Evolutionary conservation across 2,113 vertebrate genomes (phyloP).

Genomic region (Nycticorax nycticorax): DNA sequence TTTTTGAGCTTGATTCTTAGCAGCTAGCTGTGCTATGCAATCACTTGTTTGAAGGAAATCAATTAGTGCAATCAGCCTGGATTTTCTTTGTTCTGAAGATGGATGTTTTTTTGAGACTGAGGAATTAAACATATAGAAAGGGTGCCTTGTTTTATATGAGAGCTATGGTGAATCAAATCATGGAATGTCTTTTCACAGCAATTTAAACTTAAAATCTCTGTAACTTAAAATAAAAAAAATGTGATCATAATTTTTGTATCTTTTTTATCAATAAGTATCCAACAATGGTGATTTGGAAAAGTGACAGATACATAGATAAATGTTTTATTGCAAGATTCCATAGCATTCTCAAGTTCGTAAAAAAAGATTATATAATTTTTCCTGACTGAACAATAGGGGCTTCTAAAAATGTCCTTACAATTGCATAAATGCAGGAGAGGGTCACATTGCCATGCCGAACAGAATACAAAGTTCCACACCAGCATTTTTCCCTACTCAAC

Average conservation of each 20-base stretch:
- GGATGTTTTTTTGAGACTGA: not conserved
- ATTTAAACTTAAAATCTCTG: not conserved
- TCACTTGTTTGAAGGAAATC: slow-evolving; percentile 24
- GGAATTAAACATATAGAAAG: not conserved
- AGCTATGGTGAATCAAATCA: not conserved
- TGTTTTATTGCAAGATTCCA: not conserved
- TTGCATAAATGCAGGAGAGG: not conserved
- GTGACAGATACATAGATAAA: not conserved
- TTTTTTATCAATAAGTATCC: not conserved
- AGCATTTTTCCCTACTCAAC: not conserved
- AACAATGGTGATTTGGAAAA: not conserved
- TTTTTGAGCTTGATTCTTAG: not conserved
- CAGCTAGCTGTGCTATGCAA: not conserved
- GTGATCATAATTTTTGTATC: not conserved
- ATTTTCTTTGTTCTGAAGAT: slow-evolving; percentile 21
- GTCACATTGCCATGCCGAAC: not conserved
- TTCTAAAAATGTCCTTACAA: not conserved
- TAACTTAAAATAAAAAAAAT: not conserved
- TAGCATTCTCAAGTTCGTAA: not conserved
- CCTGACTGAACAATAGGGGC: not conserved
- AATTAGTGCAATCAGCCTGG: slow-evolving; percentile 34
- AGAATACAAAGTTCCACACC: not conserved
- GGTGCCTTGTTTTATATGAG: not conserved
- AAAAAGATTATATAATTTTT: not conserved
- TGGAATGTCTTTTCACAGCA: not conserved